These are phyloP conservation scores for Euphydryas editha DNA, from an alignment of 2,888 invertebrate genomes.

Conservation along the genomic window DNA sequence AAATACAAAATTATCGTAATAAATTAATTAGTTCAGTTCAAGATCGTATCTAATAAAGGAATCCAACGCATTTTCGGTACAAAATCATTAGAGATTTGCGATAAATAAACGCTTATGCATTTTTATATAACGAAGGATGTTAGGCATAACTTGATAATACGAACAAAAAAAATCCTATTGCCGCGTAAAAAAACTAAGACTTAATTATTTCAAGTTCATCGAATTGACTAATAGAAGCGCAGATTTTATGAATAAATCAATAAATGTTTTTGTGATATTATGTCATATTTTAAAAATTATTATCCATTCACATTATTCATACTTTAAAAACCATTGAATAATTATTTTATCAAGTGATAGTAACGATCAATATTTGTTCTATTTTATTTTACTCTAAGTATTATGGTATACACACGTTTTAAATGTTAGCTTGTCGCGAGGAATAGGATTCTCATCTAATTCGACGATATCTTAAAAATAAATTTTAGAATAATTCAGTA, in stretches of 20 bases:
- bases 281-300: too few relatives aligned
- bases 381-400: too few relatives aligned
- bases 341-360: neutral
- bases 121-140: slow-evolving; percentile 38
- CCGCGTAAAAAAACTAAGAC: slow-evolving; percentile 40
- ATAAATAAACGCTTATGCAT: slow-evolving; percentile 24
- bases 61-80: slow-evolving; percentile 29
- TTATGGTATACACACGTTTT: too few relatives aligned
- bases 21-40: slow-evolving; percentile 28
- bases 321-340: neutral
- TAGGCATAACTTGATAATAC: slow-evolving; percentile 39
- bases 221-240: slow-evolving; percentile 18
- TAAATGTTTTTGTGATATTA: slow-evolving; percentile 15
- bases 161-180: slow-evolving; percentile 43
- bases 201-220: slow-evolving; percentile 21
- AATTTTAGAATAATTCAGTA: too few relatives aligned
- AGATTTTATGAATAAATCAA: slow-evolving; percentile 25
- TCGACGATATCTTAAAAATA: too few relatives aligned
- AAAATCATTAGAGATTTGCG: slow-evolving; percentile 19
- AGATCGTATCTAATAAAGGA: slow-evolving; percentile 33
- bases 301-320: too few relatives aligned
- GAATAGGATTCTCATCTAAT: too few relatives aligned
- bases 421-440: too few relatives aligned
- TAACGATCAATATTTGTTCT: too few relatives aligned
- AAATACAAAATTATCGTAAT: slow-evolving; percentile 3